Evolutionary conservation across 2,888 invertebrate genomes (phyloP).

Genomic region (Melipona bicolor): DNA sequence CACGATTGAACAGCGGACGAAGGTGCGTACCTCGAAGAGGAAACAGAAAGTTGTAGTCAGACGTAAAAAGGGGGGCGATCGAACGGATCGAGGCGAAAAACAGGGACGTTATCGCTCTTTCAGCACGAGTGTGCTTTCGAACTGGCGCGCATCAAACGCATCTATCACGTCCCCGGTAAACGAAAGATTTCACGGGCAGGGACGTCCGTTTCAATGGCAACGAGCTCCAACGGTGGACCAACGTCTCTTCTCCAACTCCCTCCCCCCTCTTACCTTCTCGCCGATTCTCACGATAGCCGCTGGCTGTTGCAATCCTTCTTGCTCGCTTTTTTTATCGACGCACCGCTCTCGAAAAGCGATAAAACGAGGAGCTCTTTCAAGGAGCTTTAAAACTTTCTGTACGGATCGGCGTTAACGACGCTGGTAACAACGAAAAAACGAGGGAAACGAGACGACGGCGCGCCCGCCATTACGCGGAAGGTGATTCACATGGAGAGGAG

Average conservation of each 20-base stretch:
- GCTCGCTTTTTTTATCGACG: constrained; percentile 37
- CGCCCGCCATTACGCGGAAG: background rate
- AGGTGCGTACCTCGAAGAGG: background rate
- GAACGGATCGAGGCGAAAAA: constrained; percentile 52
- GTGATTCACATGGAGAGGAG: background rate
- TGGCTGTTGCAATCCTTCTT: constrained; percentile 48
- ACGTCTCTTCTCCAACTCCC: background rate
- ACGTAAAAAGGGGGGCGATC: constrained; percentile 12
- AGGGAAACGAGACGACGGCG: background rate
- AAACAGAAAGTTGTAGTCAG: constrained; percentile 17
- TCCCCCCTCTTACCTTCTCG: background rate
- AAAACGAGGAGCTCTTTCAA: constrained; percentile 37
- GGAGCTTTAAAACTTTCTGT: constrained; percentile 41
- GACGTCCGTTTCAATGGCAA: constrained; percentile 57
- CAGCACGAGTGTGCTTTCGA: constrained; percentile 48
- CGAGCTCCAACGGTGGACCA: constrained; percentile 38
- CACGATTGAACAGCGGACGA: background rate
- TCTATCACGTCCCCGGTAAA: constrained; percentile 66
- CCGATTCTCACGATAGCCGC: constrained; percentile 52
- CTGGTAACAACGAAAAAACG: no score
- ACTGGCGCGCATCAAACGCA: constrained; percentile 64
- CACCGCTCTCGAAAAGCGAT: constrained; percentile 39
- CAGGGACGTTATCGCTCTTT: constrained; percentile 60
- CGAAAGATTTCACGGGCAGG: constrained; percentile 62
- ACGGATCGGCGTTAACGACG: background rate